Percentiles rank a stretch among this genome's conserved stretches.
Evolutionary conservation across 2,888 invertebrate species (phyloP).

Genomic region (Ametastegia equiseti): DNA sequence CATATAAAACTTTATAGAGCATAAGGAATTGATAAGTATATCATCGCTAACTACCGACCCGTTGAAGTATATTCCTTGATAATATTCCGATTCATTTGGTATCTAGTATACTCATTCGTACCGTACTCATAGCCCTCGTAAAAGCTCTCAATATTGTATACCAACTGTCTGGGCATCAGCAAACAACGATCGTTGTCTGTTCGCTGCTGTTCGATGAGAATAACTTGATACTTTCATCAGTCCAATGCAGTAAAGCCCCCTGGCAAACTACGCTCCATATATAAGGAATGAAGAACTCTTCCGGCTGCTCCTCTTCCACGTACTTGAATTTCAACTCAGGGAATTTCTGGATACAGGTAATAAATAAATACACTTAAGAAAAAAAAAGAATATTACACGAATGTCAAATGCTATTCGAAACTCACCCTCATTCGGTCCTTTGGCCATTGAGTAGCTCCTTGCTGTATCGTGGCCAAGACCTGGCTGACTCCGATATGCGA

Average conservation of each 20-base stretch:
- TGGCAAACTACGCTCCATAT: conserved; percentile 94
- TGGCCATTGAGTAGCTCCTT: conserved; percentile 96
- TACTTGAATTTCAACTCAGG: conserved; percentile 99
- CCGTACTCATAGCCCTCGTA: conserved; percentile 19
- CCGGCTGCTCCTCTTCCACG: conserved; percentile 98
- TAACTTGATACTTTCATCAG: conserved; percentile 72
- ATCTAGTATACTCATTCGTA: conserved; percentile 25
- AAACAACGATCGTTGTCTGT: conserved; percentile 73
- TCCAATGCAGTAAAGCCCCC: conserved; percentile 72
- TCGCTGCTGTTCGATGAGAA: conserved; percentile 69
- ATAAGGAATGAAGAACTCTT: conserved; percentile 99
- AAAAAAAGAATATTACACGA: neutral
- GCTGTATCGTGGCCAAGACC: conserved; percentile 92
- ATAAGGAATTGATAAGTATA: conserved; percentile 21
- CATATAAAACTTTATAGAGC: conserved; percentile 37
- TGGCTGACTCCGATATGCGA: conserved; percentile 88
- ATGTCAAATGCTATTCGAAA: conserved; percentile 33
- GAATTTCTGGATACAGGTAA: conserved; percentile 88
- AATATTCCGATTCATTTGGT: conserved; percentile 35
- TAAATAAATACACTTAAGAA: neutral
- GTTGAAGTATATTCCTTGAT: conserved; percentile 3
- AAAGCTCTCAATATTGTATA: neutral
- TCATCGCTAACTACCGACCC: conserved; percentile 26
- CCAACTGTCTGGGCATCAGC: conserved; percentile 64
- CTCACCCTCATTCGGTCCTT: conserved; percentile 93